Evolutionary conservation across 2,797 vertebrate species (phyloP).

Genomic region (Alca torda): DNA sequence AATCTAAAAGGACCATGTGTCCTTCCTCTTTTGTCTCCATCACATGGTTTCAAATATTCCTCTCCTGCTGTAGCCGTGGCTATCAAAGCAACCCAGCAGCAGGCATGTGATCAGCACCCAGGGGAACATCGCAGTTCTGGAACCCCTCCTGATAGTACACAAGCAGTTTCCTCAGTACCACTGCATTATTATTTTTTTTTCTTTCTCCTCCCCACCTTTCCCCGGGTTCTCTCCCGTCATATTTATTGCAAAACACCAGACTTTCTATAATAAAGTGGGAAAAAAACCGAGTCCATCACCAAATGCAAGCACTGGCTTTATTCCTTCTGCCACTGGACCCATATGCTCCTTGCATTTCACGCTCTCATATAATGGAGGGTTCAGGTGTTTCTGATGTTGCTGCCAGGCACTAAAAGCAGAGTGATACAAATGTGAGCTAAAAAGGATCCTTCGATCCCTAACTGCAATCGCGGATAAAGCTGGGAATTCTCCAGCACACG

Average conservation of each 20-base stretch:
- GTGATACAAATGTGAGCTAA: constrained; percentile 22
- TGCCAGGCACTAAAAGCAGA: constrained; percentile 48
- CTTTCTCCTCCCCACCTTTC: not conserved
- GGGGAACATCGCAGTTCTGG: not conserved
- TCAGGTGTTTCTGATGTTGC: constrained; percentile 48
- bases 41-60: not conserved
- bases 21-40: constrained; percentile 16
- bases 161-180: not conserved
- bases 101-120: not conserved
- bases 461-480: not conserved
- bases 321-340: not conserved
- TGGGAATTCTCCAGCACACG: constrained; percentile 52
- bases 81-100: not conserved
- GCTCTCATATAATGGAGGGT: not conserved
- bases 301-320: not conserved
- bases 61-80: not conserved
- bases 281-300: not conserved
- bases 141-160: not conserved
- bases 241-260: not conserved
- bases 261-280: not conserved
- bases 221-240: not conserved
- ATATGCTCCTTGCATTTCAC: not conserved
- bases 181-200: not conserved
- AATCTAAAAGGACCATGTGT: not conserved
- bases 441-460: constrained; percentile 7